These are phyloP conservation scores for Calliopsis andreniformis DNA, from an alignment of 1,140 invertebrate genomes.

Conservation along the genomic window DNA sequence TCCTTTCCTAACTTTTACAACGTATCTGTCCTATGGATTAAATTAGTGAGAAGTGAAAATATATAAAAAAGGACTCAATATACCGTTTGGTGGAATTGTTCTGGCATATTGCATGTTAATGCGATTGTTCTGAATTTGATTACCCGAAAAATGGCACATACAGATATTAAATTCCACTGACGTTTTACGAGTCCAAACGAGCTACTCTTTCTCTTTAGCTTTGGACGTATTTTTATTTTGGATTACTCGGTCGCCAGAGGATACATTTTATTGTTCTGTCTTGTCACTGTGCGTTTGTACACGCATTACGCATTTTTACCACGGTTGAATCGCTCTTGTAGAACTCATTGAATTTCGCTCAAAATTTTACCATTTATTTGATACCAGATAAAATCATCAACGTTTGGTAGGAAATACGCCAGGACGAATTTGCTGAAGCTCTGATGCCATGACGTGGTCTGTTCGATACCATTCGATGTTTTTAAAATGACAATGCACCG, in stretches of 20 bases:
- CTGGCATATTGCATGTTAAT: too few species aligned
- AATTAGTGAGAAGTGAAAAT: too few species aligned
- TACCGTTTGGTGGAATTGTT: too few species aligned
- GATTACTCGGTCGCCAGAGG: background rate
- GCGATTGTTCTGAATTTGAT: background rate
- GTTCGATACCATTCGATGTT: background rate
- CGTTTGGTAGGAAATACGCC: background rate
- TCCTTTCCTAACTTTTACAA: too few species aligned
- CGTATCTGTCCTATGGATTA: too few species aligned
- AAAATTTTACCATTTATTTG: background rate
- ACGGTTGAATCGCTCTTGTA: background rate
- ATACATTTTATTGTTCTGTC: background rate
- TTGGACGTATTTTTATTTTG: background rate
- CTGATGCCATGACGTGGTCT: background rate
- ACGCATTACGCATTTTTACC: background rate
- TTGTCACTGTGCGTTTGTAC: background rate
- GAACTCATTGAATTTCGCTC: background rate
- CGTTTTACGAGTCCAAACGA: background rate
- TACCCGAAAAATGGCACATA: background rate
- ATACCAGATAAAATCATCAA: conserved; percentile 9
- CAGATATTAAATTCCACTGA: conserved; percentile 4
- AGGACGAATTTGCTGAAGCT: background rate
- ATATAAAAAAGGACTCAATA: too few species aligned
- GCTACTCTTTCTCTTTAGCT: background rate
- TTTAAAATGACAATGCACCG: background rate